phyloP scores from a whole-genome alignment of 1,140 invertebrate genomes.

The Trichonephila clavipes region DNA sequence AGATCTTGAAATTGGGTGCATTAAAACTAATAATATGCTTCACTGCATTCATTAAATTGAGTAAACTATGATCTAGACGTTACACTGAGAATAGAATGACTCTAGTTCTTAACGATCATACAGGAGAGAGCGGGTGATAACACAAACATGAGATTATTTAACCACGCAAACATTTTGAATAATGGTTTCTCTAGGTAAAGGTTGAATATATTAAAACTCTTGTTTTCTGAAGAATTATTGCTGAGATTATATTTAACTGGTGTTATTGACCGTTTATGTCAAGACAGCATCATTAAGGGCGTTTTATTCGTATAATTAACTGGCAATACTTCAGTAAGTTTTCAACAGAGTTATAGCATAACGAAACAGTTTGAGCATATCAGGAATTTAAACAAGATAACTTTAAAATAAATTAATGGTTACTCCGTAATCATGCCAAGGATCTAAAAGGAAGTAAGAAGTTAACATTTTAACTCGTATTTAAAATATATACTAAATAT shows the following conservation, averaged over 20 bases:
- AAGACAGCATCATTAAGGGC: not conserved
- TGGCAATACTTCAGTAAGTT: not conserved
- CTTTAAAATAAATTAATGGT: too few species aligned
- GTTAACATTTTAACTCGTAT: too few species aligned
- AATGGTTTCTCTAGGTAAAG: not conserved
- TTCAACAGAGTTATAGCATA: not conserved
- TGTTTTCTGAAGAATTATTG: not conserved
- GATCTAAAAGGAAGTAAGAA: too few species aligned
- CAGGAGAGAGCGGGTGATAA: too few species aligned
- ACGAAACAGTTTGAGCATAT: too few species aligned
- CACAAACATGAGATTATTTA: conserved; percentile 3
- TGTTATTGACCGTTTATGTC: not conserved
- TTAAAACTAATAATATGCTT: not conserved
- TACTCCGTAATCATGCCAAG: too few species aligned
- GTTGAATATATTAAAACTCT: conserved; percentile 14
- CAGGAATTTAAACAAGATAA: too few species aligned
- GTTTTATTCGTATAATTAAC: not conserved
- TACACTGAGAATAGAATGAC: not conserved
- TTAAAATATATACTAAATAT: too few species aligned
- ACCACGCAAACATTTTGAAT: not conserved
- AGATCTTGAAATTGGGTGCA: not conserved
- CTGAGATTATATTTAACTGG: not conserved
- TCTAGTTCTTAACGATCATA: not conserved
- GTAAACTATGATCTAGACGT: too few species aligned
- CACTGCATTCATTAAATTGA: not conserved